Base-by-base conservation (phyloP, 2,113 vertebrate genomes). In the Dinomys branickii region DNA sequence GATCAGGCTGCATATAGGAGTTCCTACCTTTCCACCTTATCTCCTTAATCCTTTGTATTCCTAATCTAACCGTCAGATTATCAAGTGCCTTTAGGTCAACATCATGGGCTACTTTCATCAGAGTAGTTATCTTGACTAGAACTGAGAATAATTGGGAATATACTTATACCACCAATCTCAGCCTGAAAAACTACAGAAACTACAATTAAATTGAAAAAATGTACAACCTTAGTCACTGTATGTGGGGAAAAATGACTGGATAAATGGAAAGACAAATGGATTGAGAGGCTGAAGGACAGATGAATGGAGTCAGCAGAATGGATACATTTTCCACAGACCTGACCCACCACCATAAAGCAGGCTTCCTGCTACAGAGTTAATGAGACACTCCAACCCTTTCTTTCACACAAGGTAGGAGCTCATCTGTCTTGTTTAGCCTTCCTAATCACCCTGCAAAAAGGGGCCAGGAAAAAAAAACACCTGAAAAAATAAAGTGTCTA, bases 401-500 rank as follows among this genome's bases (percentile, higher is more conserved):
- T 69, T 81, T 93, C 47, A n/a, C 61, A 91, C 56, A 30, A 89
- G 54, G 77, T 8, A 85, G 73, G 56, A 71, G 94, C 86, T 91
- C 54, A 44, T 75, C n/a, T 38, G 58, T 91, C 86, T 95, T 61
- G 90, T 89, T 90, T 75, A 88, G 81, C 88, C 38, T 75, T 75
- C 38, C 78, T 73, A 56, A 20, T 73, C 38, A 93, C 41, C 82
- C 41, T 28, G 38, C 38, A 47, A 88, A 41, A 94, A 94, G 80
- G 59, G 84, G 47, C 44, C 67, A 94, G 91, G 83, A n/a, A n/a
- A 89, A 56, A 81, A 91, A 93, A 71, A 26, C 65, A 91, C 96
- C 97, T 96, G 97, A 97, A 91, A 95, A 96, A 93, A 96, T 63
- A 85, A 96, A 94, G 67, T 61, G 63, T 77, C 90, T 22, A 44